Conservation (phyloP, 2,113 vertebrate species). For the human (Homo sapiens) region DNA sequence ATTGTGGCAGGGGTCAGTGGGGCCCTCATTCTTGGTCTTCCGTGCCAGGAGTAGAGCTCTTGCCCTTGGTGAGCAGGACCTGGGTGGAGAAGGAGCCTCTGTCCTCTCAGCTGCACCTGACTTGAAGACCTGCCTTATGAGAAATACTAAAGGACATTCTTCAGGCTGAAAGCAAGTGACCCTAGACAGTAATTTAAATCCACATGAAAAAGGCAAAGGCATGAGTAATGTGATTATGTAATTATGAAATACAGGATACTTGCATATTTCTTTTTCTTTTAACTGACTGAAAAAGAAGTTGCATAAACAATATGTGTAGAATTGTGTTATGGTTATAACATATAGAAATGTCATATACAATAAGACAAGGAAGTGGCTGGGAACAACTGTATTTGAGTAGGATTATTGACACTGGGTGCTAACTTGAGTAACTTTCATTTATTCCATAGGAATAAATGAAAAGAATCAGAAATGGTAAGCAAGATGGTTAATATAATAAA, state of each 20-base stretch:
- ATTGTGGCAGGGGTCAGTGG: neutral
- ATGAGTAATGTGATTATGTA: neutral
- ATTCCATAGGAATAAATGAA: neutral
- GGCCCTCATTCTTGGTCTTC: accelerated
- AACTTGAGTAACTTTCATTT: neutral
- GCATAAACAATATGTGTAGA: neutral
- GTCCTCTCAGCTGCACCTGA: neutral
- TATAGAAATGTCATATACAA: neutral
- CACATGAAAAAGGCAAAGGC: neutral
- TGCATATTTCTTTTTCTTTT: neutral
- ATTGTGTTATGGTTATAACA: neutral
- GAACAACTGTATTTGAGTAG: neutral
- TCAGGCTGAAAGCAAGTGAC: neutral
- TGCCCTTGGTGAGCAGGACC: neutral
- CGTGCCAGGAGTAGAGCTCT: neutral
- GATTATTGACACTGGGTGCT: neutral
- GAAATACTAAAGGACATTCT: neutral
- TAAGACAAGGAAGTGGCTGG: neutral
- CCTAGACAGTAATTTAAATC: neutral
- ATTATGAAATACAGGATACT: neutral
- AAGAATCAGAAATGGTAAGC: neutral
- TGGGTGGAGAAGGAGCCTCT: neutral
- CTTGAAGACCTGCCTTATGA: neutral
- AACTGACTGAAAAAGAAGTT: neutral
- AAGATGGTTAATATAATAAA: neutral